Evolutionary conservation across 2,113 vertebrate genomes (phyloP), one percentile per base, ranked within the genome.

Genomic region (Micronycteris hirsuta): DNA sequence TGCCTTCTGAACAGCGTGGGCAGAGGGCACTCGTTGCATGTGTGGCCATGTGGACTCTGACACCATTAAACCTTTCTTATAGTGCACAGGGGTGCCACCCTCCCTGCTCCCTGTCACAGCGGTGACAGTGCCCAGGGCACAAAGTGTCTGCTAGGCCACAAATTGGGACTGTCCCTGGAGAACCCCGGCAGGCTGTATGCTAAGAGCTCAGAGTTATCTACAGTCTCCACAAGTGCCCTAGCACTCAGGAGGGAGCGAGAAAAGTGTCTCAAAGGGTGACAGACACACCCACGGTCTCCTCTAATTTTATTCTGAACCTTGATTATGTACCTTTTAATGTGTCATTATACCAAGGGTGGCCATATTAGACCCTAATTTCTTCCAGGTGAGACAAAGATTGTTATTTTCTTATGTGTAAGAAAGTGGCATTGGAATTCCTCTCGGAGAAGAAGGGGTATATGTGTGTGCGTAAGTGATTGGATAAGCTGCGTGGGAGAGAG

Each of bases 401-500:
- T 76, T 22, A 41, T 54, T 84, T 84, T 80, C 38, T 3, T 82
- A 24, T 61, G 41, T 63, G 24, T 92, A 73, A 87, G 36, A 16
- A 89, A 82, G 24, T 67, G 33, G 31, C 56, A 84, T n/a, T 7
- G n/a, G 16, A 93, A 71, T 73, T 52, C 9, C 20, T 95, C 15
- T 70, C 0, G 5, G 86, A 80, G 63, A 80, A 14, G 20, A 47
- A 74, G 43, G 56, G 20, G 22, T 58, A 8, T 58, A 36, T 56
- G 13, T 58, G 28, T 24, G 15, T 31, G 45, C 47, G 12, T n/a
- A n/a, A 22, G 31, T 77, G n/a, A 49, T 65, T 36, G 20, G 15
- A 65, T 71, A 49, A 90, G 56, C 67, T 91, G 49, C 58, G 49
- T 61, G 31, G 83, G 71, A 86, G 80, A 78, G 31, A 73, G 6